A percentile compares a stretch with the other conserved stretches of the same genome.
These are phyloP conservation scores for Nothura maculosa DNA, from an alignment of 2,797 vertebrate genomes.

Conservation along the genomic window DNA sequence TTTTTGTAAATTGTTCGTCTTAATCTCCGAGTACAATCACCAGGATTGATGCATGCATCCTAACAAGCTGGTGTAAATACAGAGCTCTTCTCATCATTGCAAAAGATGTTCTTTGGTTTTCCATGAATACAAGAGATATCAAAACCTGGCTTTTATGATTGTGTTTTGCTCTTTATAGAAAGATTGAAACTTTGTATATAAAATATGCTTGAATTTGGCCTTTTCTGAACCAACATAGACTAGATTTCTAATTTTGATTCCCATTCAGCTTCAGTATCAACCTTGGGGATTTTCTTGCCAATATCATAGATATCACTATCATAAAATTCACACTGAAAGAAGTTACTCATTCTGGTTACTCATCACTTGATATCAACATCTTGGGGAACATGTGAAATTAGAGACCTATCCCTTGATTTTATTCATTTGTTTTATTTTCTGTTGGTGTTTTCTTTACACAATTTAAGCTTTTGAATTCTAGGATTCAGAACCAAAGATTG, in stretches of 20 bases:
- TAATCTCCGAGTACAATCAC: not conserved
- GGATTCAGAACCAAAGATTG: not conserved
- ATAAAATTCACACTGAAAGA: conserved; percentile 24
- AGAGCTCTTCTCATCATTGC: not conserved
- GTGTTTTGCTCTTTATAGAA: not conserved
- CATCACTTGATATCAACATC: not conserved
- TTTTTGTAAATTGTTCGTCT: not conserved
- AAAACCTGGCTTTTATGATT: not conserved
- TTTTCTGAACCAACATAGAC: not conserved
- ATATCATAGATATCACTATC: conserved; percentile 39
- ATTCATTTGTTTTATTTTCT: not conserved
- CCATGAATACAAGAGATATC: not conserved
- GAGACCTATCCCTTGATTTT: not conserved
- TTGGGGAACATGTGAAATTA: not conserved
- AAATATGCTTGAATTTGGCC: not conserved
- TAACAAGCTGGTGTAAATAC: conserved; percentile 6
- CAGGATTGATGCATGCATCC: accelerated
- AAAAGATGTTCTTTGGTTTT: not conserved
- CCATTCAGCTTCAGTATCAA: conserved; percentile 20
- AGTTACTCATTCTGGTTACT: conserved; percentile 25
- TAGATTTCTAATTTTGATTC: conserved; percentile 39
- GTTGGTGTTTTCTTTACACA: not conserved
- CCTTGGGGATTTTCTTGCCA: not conserved
- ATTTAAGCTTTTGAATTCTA: not conserved
- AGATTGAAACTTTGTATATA: not conserved